These are phyloP conservation scores for Diarsia mendica DNA, from an alignment of 2,888 invertebrate species.

Conservation along the genomic window DNA sequence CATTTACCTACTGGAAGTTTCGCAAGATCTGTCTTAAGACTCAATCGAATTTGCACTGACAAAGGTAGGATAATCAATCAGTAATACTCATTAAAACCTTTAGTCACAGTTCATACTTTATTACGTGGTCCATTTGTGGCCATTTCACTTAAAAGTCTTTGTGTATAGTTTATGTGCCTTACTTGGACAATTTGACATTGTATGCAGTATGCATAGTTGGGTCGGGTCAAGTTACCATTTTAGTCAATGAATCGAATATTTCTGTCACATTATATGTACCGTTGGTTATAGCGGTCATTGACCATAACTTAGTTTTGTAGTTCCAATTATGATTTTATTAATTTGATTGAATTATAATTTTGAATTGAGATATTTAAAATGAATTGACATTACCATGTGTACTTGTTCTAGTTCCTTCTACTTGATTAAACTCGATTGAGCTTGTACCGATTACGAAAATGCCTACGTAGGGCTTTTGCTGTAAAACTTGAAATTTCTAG, in stretches of 20 bases:
- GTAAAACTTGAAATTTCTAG: too few species aligned
- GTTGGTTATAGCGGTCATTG: conserved; percentile 44
- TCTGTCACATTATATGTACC: conserved; percentile 18
- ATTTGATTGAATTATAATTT: not conserved
- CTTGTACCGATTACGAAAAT: too few species aligned
- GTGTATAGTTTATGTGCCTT: not conserved
- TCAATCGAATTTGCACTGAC: conserved; percentile 50
- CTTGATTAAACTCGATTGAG: too few species aligned
- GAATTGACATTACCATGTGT: too few species aligned
- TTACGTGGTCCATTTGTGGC: not conserved
- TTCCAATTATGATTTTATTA: not conserved
- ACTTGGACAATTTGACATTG: conserved; percentile 6
- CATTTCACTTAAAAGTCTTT: not conserved
- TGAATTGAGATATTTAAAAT: too few species aligned
- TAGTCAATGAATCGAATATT: conserved; percentile 24
- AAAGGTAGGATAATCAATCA: conserved; percentile 47
- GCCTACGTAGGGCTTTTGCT: too few species aligned
- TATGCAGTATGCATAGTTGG: conserved; percentile 19
- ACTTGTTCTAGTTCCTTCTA: too few species aligned
- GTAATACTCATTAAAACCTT: conserved; percentile 30
- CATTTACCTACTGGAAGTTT: conserved; percentile 34
- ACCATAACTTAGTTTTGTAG: conserved; percentile 4
- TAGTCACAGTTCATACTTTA: conserved; percentile 13
- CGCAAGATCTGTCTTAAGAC: conserved; percentile 51
- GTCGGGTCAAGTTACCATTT: conserved; percentile 27